Evolutionary conservation across 1,140 invertebrate genomes (phyloP).

Genomic region (Centruroides sculpturatus): DNA sequence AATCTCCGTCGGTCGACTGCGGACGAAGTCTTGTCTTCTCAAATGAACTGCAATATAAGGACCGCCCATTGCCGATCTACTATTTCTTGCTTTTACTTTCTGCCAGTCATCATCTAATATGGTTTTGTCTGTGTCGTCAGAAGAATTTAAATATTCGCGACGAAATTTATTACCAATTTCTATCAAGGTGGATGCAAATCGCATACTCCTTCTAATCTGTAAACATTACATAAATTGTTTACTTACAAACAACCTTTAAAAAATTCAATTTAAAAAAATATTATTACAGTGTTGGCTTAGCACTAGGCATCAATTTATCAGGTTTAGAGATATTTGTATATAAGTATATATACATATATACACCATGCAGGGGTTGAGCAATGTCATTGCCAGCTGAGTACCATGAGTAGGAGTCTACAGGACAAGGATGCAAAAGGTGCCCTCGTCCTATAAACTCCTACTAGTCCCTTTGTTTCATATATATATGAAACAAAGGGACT

Average conservation of each 20-base stretch:
- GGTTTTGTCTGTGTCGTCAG: conserved; percentile 44
- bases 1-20: conserved; percentile 45
- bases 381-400: too few species aligned
- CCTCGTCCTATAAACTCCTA: too few species aligned
- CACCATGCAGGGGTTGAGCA: too few species aligned
- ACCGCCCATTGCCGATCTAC: conserved; percentile 41
- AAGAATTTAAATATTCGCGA: conserved; percentile 47
- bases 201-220: conserved; percentile 62
- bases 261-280: neutral
- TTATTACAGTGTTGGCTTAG: neutral
- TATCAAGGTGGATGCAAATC: conserved; percentile 56
- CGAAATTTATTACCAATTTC: conserved; percentile 57
- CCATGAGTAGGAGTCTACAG: too few species aligned
- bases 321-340: too few species aligned
- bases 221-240: neutral
- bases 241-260: too few species aligned
- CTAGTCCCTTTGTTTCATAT: too few species aligned
- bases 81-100: conserved; percentile 39
- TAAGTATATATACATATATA: too few species aligned
- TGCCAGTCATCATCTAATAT: conserved; percentile 41
- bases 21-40: conserved; percentile 66
- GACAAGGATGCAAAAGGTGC: too few species aligned
- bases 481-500: too few species aligned
- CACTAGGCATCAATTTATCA: neutral
- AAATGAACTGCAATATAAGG: conserved; percentile 68